Base-by-base conservation (phyloP, 2,888 invertebrate genomes). In the Eupsilia transversa region DNA sequence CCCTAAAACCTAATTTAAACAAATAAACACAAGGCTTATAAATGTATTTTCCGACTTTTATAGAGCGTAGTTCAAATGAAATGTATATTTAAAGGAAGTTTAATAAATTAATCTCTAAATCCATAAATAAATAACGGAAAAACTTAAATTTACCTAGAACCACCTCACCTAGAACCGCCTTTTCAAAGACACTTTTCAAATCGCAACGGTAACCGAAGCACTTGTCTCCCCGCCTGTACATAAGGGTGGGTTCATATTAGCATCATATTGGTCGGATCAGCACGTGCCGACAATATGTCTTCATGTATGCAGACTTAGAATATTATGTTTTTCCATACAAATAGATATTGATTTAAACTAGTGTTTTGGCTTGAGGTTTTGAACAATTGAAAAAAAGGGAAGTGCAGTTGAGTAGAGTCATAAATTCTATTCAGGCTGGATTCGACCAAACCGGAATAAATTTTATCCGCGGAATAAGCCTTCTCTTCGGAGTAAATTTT, bases 241-340 rank as follows among this genome's bases (percentile, higher is more conserved):
- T 86, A 79, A 88, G 88, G 89, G 86, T 23, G 77, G 77, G 81
- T 81, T 75, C 84, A 89, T 89, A 89, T 87, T 87, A 88, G 85
- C 87, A 84, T 87, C 85, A 83, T 88, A 88, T 88, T 88, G 89
- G 80, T 72, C 64, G 74, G 68, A 64, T 38, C 61, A 73, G 71
- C 86, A 87, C 88, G 88, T 85, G 88, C 77, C 65, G 68, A 74
- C 87, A 87, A 88, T 89, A 86, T 80, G 87, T 87, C 89, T 83
- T 77, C 72, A 79, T 75, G 67, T 74, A 68, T 70, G 72, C 77
- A 63, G 30, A n/a, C 23, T 59, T 56, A 49, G 61, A 33, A 75
- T 73, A 72, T 63, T 67, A 63, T 56, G 72, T 57, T 72, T 71
- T 65, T 49, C 30, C 59, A 41, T 49, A 52, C 72, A 75, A 75